These are phyloP conservation scores for Lasiommata megera DNA, from an alignment of 2,888 invertebrate species.

Conservation along the genomic window DNA sequence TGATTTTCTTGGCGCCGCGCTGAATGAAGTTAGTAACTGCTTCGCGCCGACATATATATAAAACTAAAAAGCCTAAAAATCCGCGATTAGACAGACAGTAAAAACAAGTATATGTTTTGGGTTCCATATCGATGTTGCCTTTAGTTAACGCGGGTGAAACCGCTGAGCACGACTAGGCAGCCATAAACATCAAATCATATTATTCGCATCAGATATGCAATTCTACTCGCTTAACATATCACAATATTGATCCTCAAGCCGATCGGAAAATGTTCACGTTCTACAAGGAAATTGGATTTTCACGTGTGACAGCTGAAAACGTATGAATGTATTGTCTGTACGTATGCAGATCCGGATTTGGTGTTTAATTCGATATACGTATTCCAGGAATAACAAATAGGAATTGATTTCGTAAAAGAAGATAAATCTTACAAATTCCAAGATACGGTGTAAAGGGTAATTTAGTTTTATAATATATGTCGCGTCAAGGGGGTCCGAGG, in stretches of 20 bases:
- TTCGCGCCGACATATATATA: too few relatives aligned
- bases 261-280: constrained; percentile 57
- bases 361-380: constrained; percentile 13
- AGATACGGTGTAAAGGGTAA: too few relatives aligned
- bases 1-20: too few relatives aligned
- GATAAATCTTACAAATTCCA: too few relatives aligned
- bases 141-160: too few relatives aligned
- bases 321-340: constrained; percentile 29
- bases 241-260: constrained; percentile 47
- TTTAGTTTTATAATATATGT: too few relatives aligned
- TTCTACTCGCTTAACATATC: constrained; percentile 32
- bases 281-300: constrained; percentile 60
- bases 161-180: neutral
- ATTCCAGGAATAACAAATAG: neutral
- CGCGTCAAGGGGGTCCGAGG: too few relatives aligned
- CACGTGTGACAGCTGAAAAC: constrained; percentile 44
- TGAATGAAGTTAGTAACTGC: too few relatives aligned
- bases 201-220: constrained; percentile 17
- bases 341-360: constrained; percentile 17
- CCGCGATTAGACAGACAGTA: too few relatives aligned
- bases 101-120: too few relatives aligned
- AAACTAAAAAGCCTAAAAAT: too few relatives aligned
- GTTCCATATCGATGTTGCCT: too few relatives aligned
- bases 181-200: constrained; percentile 9
- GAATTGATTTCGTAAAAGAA: neutral